Conservation (phyloP, 2,113 vertebrate genomes). For the Paracanthobrama guichenoti region DNA sequence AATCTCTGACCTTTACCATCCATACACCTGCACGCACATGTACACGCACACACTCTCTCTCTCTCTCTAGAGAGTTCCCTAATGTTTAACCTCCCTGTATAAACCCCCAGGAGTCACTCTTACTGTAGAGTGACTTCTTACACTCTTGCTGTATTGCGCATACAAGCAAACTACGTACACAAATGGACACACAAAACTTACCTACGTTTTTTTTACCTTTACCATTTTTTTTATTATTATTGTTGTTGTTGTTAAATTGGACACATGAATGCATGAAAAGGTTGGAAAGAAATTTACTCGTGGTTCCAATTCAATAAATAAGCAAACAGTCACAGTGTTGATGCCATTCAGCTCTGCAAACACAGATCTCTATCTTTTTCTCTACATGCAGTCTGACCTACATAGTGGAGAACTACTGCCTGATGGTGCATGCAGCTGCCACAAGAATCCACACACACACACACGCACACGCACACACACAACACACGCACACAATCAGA, state of each 20-base stretch:
- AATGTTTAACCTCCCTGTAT: constrained; percentile 21
- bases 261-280: background rate
- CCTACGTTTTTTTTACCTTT: background rate
- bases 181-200: constrained; percentile 6
- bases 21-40: constrained; percentile 36
- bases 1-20: constrained; percentile 42
- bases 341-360: background rate
- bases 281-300: background rate
- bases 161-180: background rate
- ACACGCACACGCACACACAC: constrained; percentile 22
- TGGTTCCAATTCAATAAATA: constrained; percentile 11
- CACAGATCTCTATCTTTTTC: constrained; percentile 25
- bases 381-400: constrained; percentile 54
- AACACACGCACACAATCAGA: background rate
- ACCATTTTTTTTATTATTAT: too few species aligned
- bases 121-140: too few species aligned
- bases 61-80: constrained; percentile 30
- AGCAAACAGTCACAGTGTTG: background rate
- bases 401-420: constrained; percentile 50
- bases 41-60: background rate
- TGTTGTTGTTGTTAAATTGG: background rate
- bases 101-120: constrained; percentile 2
- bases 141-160: too few species aligned
- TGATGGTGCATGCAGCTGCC: constrained; percentile 57
- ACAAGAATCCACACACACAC: constrained; percentile 38